Evolutionary conservation across 2,888 invertebrate genomes (phyloP).

Genomic region (Heliothis peltigera): DNA sequence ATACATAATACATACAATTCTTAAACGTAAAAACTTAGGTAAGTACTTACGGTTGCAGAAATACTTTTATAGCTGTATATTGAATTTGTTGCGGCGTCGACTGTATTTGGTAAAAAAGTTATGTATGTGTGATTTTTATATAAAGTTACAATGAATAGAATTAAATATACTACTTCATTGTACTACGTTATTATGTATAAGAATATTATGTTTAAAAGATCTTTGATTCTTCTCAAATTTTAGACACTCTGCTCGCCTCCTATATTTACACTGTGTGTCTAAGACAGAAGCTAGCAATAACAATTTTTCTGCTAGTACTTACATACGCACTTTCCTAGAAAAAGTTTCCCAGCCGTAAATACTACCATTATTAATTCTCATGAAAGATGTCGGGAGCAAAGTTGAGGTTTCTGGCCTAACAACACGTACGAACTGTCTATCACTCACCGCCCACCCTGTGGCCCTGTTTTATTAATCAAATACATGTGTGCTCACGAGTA

Average conservation of each 20-base stretch:
- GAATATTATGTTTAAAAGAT: too few species aligned
- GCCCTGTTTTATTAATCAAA: conserved; percentile 28
- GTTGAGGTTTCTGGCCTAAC: conserved; percentile 13
- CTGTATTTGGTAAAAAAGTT: conserved; percentile 2
- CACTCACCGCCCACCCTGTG: conserved; percentile 30
- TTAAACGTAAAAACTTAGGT: conserved; percentile 58
- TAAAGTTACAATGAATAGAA: neutral
- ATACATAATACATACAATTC: conserved; percentile 62
- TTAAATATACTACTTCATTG: neutral
- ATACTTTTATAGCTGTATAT: conserved; percentile 28
- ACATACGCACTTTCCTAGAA: neutral
- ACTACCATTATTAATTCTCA: neutral
- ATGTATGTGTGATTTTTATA: neutral
- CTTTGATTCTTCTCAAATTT: too few species aligned
- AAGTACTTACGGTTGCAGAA: conserved; percentile 37
- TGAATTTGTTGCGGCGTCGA: conserved; percentile 17
- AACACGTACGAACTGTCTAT: conserved; percentile 29
- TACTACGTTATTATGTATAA: too few species aligned
- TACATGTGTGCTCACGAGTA: conserved; percentile 10
- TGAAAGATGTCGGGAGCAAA: conserved; percentile 11
- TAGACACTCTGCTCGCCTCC: too few species aligned
- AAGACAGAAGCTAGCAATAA: neutral
- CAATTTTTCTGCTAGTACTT: neutral
- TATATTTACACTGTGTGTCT: too few species aligned
- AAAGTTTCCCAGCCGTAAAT: neutral